Conservation (phyloP, 1,140 invertebrate species). For the Sminthurinus signatus region DNA sequence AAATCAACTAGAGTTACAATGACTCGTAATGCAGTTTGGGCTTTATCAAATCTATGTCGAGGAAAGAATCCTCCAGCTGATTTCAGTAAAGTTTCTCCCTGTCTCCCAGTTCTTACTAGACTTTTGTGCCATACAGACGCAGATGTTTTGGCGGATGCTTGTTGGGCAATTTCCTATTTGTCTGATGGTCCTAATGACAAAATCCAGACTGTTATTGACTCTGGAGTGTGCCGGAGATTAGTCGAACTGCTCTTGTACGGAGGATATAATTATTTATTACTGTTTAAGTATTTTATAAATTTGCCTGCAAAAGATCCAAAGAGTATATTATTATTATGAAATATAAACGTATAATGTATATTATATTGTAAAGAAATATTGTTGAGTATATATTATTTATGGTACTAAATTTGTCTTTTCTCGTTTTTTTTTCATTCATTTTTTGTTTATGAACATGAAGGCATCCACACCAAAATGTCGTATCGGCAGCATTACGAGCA, state of each 20-base stretch:
- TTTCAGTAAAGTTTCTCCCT: constrained; percentile 75
- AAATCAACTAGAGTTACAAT: constrained; percentile 69
- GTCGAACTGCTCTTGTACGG: constrained; percentile 87
- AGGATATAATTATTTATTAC: too few species aligned
- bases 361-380: too few species aligned
- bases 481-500: constrained; percentile 89
- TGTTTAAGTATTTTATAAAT: too few species aligned
- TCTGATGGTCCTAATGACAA: constrained; percentile 97
- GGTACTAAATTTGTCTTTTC: too few species aligned
- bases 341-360: too few species aligned
- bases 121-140: constrained; percentile 82
- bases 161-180: constrained; percentile 91
- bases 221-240: constrained; percentile 85
- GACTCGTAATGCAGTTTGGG: constrained; percentile 91
- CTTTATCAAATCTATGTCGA: constrained; percentile 89
- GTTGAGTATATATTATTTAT: too few species aligned
- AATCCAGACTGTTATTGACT: constrained; percentile 95
- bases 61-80: constrained; percentile 95
- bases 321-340: constrained; percentile 1
- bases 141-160: constrained; percentile 89
- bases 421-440: too few species aligned
- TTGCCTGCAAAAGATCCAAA: neutral
- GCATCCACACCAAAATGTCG: constrained; percentile 80
- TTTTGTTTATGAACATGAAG: constrained; percentile 49
- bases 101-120: constrained; percentile 77